Percentiles rank a stretch among this genome's conserved stretches.
phyloP scores from a whole-genome alignment of 30 jellyfish, hydroid and myxozoan genomes.

The Aurelia aurita region DNA sequence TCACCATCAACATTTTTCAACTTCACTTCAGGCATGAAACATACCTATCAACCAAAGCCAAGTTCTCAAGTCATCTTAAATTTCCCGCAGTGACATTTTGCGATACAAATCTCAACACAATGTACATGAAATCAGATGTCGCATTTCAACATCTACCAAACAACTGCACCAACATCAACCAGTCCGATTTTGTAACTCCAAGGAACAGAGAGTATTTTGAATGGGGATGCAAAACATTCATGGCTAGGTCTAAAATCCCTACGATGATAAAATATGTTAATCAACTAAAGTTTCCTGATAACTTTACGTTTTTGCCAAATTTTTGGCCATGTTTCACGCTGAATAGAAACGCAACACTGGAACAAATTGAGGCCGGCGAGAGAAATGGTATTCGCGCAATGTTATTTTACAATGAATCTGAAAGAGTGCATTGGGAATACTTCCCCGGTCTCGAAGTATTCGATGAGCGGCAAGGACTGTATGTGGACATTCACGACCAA shows the following conservation, averaged over 20 bases:
- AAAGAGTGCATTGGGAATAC: background rate
- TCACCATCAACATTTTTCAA: background rate
- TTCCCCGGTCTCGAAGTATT: background rate
- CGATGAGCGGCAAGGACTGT: background rate
- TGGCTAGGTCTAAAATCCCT: background rate
- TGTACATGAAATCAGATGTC: background rate
- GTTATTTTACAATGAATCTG: constrained; percentile 3
- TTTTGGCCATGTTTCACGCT: constrained; percentile 21
- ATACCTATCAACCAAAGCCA: background rate
- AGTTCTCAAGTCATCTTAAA: no score
- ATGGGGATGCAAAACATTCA: constrained; percentile 5
- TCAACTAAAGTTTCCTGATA: background rate
- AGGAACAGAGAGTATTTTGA: constrained; percentile 1
- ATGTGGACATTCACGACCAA: constrained; percentile 21
- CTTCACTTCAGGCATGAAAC: background rate
- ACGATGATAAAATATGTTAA: background rate
- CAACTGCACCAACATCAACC: constrained; percentile 9
- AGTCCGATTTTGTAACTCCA: background rate
- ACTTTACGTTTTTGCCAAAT: constrained; percentile 9
- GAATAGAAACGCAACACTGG: background rate
- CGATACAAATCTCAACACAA: background rate
- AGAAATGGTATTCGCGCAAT: background rate
- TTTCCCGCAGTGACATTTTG: background rate
- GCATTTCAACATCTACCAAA: background rate
- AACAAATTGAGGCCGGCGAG: constrained; percentile 8